Evolutionary conservation across 2,113 vertebrate genomes (phyloP), one percentile per base, ranked within the genome.

Genomic region (Chloropsis cyanopogon): DNA sequence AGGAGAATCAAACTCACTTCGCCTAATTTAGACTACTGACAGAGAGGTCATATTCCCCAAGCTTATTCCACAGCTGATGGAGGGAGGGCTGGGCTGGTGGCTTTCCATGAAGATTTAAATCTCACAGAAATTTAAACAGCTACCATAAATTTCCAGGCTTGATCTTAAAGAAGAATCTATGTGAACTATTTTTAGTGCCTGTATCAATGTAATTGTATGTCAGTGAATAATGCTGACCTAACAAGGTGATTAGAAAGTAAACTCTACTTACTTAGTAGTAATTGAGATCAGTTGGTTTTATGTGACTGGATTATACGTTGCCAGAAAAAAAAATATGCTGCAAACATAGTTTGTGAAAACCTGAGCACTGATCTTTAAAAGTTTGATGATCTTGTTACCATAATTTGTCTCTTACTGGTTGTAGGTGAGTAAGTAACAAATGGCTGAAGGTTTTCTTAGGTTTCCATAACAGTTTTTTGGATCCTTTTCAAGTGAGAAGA

Each of bases 111-210:
- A 75, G 77, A 16, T 14, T 29, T 80, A 68, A 89, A 87, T 70
- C 61, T 91, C n/a, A 31, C 4, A 41, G 47, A 85, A 84, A 41
- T 59, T n/a, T 66, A 14, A 73, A 60, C 21, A 80, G 68, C 71
- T 59, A 63, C 56, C 13, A 1, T 42, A 37, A 63, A 12, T 61
- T 88, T 82, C 68, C 14, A 80, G 42, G 78, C 42, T 56, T 86
- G 85, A 91, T 82, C 78, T 80, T 59, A 73, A 72, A 80, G 60
- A 82, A 59, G 63, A 95, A 93, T 86, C 14, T 92, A 60, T 71
- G 85, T 81, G 54, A 95, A 37, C 63, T 96, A 71, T 88, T 96
- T 91, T 92, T 91, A 90, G 85, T 70, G 54, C 11, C 29, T 0
- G 0, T 92, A 73, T 93, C 70, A 44, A n/a, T 59, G 47, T 73